These are phyloP conservation scores for Myotis brandtii DNA, from an alignment of 2,113 vertebrate species.

Conservation along the genomic window DNA sequence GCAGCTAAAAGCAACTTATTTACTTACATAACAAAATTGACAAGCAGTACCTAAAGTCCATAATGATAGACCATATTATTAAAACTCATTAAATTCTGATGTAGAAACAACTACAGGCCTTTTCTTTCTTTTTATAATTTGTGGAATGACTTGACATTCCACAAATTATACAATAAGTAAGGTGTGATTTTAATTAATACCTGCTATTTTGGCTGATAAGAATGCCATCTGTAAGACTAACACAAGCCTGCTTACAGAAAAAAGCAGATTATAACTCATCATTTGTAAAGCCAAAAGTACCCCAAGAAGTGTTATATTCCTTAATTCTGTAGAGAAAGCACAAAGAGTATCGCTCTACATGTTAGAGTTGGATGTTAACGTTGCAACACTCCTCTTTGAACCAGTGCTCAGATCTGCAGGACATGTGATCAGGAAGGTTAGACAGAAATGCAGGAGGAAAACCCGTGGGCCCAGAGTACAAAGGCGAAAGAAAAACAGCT, in stretches of 20 bases:
- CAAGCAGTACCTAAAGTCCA: background rate
- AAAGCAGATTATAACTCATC: background rate
- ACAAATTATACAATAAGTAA: background rate
- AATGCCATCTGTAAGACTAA: background rate
- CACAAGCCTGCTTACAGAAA: background rate
- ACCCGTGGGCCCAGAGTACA: background rate
- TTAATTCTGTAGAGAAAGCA: background rate
- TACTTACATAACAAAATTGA: background rate
- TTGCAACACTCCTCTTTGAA: background rate
- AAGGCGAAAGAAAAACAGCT: background rate
- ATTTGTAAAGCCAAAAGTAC: background rate
- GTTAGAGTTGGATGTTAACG: background rate
- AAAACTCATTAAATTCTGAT: slow-evolving; percentile 20
- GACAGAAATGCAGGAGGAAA: background rate
- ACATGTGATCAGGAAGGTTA: background rate
- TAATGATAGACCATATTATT: background rate
- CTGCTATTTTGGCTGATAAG: background rate
- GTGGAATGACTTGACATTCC: background rate
- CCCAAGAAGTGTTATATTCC: background rate
- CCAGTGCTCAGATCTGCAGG: background rate
- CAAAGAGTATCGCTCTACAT: background rate
- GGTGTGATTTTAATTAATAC: background rate
- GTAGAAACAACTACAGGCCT: background rate
- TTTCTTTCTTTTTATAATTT: slow-evolving; percentile 5
- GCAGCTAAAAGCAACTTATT: slow-evolving; percentile 37